Percentiles rank a stretch among this genome's conserved stretches.
These are phyloP conservation scores for Polylopha cassiicola DNA, from an alignment of 2,888 invertebrate genomes.

Conservation along the genomic window DNA sequence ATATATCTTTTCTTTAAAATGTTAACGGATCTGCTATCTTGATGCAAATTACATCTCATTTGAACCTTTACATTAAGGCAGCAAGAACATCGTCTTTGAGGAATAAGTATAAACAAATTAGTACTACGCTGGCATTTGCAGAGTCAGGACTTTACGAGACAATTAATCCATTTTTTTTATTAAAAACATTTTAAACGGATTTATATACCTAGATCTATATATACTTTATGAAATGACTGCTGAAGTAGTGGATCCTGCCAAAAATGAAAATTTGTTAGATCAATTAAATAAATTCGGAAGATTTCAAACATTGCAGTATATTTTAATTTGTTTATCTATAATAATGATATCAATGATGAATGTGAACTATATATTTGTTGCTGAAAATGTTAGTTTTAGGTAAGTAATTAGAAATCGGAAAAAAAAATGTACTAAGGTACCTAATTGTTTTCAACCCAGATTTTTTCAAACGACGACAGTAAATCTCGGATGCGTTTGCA, in stretches of 20 bases:
- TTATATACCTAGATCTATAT: conserved; percentile 6
- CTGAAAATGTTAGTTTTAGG: conserved; percentile 55
- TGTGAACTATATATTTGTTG: conserved; percentile 61
- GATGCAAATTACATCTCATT: not conserved
- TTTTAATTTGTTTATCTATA: conserved; percentile 49
- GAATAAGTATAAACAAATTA: conserved; percentile 21
- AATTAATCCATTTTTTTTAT: not conserved
- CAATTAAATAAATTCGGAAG: conserved; percentile 45
- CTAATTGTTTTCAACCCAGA: too few relatives aligned
- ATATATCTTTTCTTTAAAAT: too few relatives aligned
- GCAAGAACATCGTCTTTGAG: conserved; percentile 1
- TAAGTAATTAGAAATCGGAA: conserved; percentile 31
- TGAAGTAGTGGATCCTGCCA: conserved; percentile 22
- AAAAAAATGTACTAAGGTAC: too few relatives aligned
- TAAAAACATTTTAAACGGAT: not conserved
- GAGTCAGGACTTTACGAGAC: not conserved
- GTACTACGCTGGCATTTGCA: conserved; percentile 26
- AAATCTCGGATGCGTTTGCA: too few relatives aligned
- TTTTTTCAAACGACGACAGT: too few relatives aligned
- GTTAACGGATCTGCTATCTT: not conserved
- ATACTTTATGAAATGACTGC: conserved; percentile 24
- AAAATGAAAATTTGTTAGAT: conserved; percentile 26
- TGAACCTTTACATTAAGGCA: not conserved
- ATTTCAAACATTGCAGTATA: conserved; percentile 52
- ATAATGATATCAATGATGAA: conserved; percentile 56